Evolutionary conservation across 2,797 vertebrate genomes (phyloP).

Genomic region (Tragopan temminckii): DNA sequence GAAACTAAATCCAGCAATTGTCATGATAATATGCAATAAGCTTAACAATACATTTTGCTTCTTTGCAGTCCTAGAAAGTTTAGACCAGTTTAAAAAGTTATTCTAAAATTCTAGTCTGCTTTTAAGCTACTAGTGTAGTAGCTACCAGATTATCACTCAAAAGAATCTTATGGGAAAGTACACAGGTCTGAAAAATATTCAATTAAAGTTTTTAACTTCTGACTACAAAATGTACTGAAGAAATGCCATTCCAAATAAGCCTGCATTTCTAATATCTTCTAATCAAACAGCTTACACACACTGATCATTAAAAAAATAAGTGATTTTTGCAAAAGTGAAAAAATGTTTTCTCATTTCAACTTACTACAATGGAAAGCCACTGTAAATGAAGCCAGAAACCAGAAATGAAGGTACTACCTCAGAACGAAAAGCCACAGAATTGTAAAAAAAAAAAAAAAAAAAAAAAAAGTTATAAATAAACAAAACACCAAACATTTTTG

Average conservation of each 20-base stretch:
- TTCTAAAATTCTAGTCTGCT: not conserved
- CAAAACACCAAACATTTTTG: not conserved
- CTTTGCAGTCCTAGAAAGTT: not conserved
- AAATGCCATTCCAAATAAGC: not conserved
- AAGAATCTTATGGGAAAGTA: not conserved
- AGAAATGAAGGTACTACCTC: not conserved
- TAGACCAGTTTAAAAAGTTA: not conserved
- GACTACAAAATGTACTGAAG: not conserved
- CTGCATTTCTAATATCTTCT: not conserved
- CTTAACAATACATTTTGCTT: constrained; percentile 12
- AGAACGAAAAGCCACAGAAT: not conserved
- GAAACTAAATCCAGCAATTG: not conserved
- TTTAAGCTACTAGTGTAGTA: not conserved
- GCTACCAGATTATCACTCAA: not conserved
- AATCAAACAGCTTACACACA: not conserved
- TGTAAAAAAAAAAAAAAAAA: too few species aligned
- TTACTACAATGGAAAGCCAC: not conserved
- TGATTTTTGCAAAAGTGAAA: not conserved
- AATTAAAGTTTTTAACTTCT: not conserved
- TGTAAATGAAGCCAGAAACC: not conserved
- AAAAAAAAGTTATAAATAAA: too few species aligned
- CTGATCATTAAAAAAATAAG: not conserved
- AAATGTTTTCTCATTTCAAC: not conserved
- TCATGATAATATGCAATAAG: not conserved
- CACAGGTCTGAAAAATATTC: not conserved